A percentile compares a stretch with the other conserved stretches of the same genome.
Conservation (phyloP, 1,140 invertebrate genomes). For the Nomia melanderi region DNA sequence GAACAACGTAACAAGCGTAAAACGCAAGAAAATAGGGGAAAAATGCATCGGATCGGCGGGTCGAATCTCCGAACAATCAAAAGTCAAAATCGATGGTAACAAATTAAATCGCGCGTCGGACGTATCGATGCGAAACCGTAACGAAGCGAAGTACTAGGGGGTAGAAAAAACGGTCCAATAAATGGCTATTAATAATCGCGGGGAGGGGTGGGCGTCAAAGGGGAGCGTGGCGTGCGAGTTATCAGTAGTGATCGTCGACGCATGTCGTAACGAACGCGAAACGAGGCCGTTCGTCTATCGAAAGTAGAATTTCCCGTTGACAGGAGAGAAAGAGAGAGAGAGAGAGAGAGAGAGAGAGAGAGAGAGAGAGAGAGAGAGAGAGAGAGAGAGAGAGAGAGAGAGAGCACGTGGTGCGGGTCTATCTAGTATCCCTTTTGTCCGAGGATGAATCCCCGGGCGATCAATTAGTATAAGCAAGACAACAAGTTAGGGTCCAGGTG, state of each 20-base stretch:
- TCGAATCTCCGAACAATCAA: background rate
- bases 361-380: no score
- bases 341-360: no score
- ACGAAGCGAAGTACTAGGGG: background rate
- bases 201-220: constrained; percentile 4
- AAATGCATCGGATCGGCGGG: no score
- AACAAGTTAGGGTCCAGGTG: no score
- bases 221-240: background rate
- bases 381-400: no score
- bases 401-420: constrained; percentile 59
- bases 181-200: background rate
- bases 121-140: background rate
- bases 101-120: background rate
- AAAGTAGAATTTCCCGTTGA: constrained; percentile 12
- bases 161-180: background rate
- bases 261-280: background rate
- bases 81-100: background rate
- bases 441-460: constrained; percentile 21
- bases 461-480: no score
- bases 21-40: no score
- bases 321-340: no score
- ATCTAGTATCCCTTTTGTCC: background rate
- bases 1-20: no score
- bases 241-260: background rate
- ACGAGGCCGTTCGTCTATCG: constrained; percentile 10